Conservation (phyloP, 2,888 invertebrate genomes). For the Heliconius ethilla region DNA sequence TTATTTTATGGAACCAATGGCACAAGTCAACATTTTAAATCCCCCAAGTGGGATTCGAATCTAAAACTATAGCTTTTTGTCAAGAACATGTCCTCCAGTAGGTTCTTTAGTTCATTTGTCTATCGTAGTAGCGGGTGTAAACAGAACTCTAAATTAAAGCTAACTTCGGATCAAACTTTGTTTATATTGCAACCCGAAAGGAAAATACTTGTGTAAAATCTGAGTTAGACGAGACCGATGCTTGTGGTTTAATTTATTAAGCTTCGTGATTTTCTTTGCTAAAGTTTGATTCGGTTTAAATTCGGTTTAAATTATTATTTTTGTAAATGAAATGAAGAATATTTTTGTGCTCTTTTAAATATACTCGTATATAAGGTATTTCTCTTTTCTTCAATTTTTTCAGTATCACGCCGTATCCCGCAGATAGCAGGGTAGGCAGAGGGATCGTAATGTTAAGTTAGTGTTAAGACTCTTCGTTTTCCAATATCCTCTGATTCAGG, state of each 20-base stretch:
- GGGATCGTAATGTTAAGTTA: too few species aligned
- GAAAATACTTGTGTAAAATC: conserved; percentile 1
- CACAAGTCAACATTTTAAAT: too few species aligned
- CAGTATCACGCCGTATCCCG: too few species aligned
- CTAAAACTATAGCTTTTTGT: not conserved
- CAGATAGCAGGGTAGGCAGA: too few species aligned
- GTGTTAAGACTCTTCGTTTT: too few species aligned
- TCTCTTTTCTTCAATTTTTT: too few species aligned
- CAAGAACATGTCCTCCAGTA: not conserved
- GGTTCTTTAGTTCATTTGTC: not conserved
- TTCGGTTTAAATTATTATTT: not conserved
- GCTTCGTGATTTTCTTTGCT: not conserved
- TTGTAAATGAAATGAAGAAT: not conserved
- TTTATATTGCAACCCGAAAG: conserved; percentile 3
- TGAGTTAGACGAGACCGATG: conserved; percentile 13
- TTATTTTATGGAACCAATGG: too few species aligned
- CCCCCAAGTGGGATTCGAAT: not conserved
- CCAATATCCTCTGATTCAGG: too few species aligned
- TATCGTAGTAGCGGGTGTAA: not conserved
- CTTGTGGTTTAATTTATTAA: conserved; percentile 11
- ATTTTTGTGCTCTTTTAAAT: too few species aligned
- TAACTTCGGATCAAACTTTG: not conserved
- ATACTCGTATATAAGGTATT: too few species aligned
- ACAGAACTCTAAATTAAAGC: conserved; percentile 2
- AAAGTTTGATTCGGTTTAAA: not conserved